Base-by-base conservation (phyloP, 2,888 invertebrate genomes). In the Mellilla xanthometata region DNA sequence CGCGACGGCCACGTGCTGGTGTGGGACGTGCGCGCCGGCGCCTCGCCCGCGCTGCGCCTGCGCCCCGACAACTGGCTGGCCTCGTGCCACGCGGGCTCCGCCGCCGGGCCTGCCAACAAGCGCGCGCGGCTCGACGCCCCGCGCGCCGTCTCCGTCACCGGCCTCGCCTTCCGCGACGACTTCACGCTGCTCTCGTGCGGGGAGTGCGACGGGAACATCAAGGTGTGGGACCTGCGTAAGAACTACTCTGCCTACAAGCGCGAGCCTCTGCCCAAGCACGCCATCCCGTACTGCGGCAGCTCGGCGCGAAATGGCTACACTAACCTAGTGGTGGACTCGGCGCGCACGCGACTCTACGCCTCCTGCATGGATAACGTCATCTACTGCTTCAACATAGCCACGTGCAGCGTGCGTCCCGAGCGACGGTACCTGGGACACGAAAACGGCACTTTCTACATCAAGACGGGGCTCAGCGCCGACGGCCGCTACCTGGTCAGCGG, bases 301-400 rank as follows among this genome's bases (percentile, higher is more conserved):
- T 94, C 94, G 10, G 91, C 93, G 0, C 85, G 84, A 54, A 91
- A 91, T 62, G 96, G 95, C 0, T 96, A 94, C 74, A 95, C 96
- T 3, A 95, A 95, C 68, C 81, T 98, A 7, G 79, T 94, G 10
- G 88, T 97, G 46, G 95, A 97, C 73, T 93, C 93, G 6, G 87
- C 92, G 2, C 85, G 93, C 13, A 84, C 93, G 23, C 91, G 92
- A 12, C 79, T 97, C 2, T 97, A 95, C 81, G 97, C 96, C 4
- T 96, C 94, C 77, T 97, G 97, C 76, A 94, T 96, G 91, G 96
- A 97, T 75, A 93, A 94, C 69, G 93, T 93, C 32, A 95, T 98
- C 49, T 97, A 97, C 74, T 93, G 95, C 69, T 97, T 95, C 74
- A 96, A 97, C 73, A 83, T 96, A 39, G 90, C 93, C 2, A 92